Base-by-base conservation (phyloP, 2,888 invertebrate species). In the Philereme transversata region DNA sequence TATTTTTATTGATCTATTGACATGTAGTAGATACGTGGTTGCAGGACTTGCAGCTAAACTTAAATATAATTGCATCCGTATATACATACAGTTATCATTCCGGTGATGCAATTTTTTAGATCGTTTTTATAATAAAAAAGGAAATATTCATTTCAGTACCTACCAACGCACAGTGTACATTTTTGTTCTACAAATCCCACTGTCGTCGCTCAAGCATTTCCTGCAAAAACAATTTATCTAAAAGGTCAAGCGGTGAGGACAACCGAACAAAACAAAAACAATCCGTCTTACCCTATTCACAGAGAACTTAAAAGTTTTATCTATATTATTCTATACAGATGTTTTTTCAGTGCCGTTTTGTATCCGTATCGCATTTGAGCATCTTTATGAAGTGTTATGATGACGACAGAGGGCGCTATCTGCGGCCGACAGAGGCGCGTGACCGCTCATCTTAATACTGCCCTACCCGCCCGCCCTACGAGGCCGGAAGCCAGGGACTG, bases 401-500 rank as follows among this genome's bases (percentile, higher is more conserved):
- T 74, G 67, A 71, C 53, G 75, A 70, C 67, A 65, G 68, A 72
- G 76, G 73, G 66, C 61, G 78, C 76, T 86, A 87, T 87, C 88
- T 74, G 75, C 66, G 70, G 68, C 67, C 66, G 70, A 67, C 86
- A 85, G 83, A 60, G 79, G 84, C 80, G 82, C 88, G 89, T 88
- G 88, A 83, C 87, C 83, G 81, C 81, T 83, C 88, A 89, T 88
- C 87, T 87, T 82, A 78, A 87, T 84, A 85, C 75, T 71, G 70
- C 69, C 72, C 65, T 55, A 51, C 67, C 67, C 67, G 54, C 60
- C 65, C 67, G 58, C 67, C 62, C 64, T 56, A 58, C 40, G 38
- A 11, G 38, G 6, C 11, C 40, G n/a, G 34, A 6, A 8, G 11
- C 5, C 40, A 40, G 40, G 50, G 50, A 8, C 5, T 57, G 7